phyloP scores from a whole-genome alignment of 1,140 invertebrate species.

The Diorhabda carinulata region DNA sequence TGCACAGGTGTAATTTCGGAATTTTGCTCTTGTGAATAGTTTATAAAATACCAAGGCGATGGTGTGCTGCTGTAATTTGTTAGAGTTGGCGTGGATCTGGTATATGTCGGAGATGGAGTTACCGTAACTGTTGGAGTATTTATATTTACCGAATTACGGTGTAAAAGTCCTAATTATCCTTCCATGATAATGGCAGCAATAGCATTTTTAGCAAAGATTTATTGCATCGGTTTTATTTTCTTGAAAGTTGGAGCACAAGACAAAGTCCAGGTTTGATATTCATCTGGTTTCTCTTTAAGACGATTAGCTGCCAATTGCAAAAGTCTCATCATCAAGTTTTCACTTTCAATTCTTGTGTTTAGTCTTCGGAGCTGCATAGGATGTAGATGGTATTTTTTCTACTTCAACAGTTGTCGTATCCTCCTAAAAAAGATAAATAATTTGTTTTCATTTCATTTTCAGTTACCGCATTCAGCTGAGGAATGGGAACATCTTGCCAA shows the following conservation, averaged over 20 bases:
- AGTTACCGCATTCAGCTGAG: slow-evolving; percentile 1
- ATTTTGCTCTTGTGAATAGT: background rate
- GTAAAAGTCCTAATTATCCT: slow-evolving; percentile 5
- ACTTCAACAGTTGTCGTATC: slow-evolving; percentile 3
- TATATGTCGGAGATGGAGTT: background rate
- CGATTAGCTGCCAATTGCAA: slow-evolving; percentile 13
- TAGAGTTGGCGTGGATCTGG: background rate
- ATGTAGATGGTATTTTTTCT: slow-evolving; percentile 5
- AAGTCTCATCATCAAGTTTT: slow-evolving; percentile 8
- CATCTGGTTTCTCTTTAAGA: slow-evolving; percentile 16
- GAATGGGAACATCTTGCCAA: slow-evolving; percentile 3
- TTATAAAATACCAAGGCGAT: background rate
- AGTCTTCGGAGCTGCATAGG: background rate
- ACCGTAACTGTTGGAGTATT: background rate
- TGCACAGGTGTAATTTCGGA: background rate
- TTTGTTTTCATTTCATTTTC: slow-evolving; percentile 6
- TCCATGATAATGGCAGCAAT: slow-evolving; percentile 18
- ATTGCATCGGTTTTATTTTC: slow-evolving; percentile 10
- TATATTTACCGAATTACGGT: background rate
- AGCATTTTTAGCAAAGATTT: slow-evolving; percentile 17
- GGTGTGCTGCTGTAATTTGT: background rate
- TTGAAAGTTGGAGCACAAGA: slow-evolving; percentile 10
- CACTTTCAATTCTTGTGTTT: background rate
- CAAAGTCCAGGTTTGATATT: slow-evolving; percentile 8
- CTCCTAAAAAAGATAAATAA: slow-evolving; percentile 10